Base-by-base conservation (phyloP, 2,113 vertebrate genomes). In the Sebastes fasciatus region DNA sequence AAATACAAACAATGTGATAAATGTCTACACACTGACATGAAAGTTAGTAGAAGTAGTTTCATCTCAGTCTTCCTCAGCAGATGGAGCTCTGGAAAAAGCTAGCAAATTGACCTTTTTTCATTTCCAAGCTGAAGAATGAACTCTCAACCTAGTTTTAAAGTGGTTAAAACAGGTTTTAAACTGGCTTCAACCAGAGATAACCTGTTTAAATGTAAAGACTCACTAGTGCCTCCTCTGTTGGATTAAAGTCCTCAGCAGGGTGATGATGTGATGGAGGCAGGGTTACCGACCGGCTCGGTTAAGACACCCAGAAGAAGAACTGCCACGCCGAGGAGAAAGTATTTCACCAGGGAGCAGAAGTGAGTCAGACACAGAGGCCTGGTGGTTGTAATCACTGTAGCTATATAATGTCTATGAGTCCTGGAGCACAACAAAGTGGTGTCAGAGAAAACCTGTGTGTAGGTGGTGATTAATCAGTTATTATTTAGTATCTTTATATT, bases 291-390 rank as follows among this genome's bases (percentile, higher is more conserved):
- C 1, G 26, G 17, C 74, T 80, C 60, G 4, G 55, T 64, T 26
- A 88, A 43, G 14, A 94, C 86, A 0, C 92, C 81, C 5, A 62
- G 77, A 13, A 88, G 74, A 49, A 88, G 90, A 55, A 79, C 72
- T 0, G 60, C 85, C 43, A 94, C 94, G 9, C 93, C 88, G 1
- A 76, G 88, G 70, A 91, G 85, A 62, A 46, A 4, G n/a, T 10
- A 5, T 21, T 23, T 77, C 76, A 45, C 82, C 19, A 84, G 88
- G 64, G 88, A 73, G 13, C 79, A 83, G 74, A 91, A 83, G 93
- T 94, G 89, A 94, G 91, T 93, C 13, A 1, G n/a, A 19, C 45
- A 4, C 46, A 0, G 40, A 49, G 21, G 14, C n/a, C n/a, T 49
- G 19, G 61, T 58, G 73, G 23, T 51, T 21, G 6, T 10, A 71